phyloP scores from a whole-genome alignment of 1,140 invertebrate genomes.

The Drosophila biarmipes region DNA sequence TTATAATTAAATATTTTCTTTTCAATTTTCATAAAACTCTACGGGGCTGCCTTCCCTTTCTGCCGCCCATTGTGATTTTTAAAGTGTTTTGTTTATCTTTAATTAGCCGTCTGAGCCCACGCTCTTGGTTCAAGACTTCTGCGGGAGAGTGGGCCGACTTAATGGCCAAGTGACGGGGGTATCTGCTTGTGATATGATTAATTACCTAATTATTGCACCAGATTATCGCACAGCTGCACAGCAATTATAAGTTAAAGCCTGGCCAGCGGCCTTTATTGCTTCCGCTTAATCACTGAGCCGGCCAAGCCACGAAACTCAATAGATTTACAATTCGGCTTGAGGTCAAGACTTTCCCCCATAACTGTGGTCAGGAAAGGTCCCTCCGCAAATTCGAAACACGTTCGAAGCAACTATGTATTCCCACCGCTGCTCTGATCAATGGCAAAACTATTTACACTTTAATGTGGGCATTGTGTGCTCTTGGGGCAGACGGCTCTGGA shows the following conservation, averaged over 20 bases:
- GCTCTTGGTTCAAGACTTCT: slow-evolving; percentile 3
- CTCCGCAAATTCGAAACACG: slow-evolving; percentile 41
- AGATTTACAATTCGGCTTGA: slow-evolving; percentile 30
- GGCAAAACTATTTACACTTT: slow-evolving; percentile 60
- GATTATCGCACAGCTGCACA: slow-evolving; percentile 59
- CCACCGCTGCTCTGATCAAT: slow-evolving; percentile 39
- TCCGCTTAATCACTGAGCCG: slow-evolving; percentile 52
- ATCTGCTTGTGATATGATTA: slow-evolving; percentile 61
- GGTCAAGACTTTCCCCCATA: slow-evolving; percentile 16
- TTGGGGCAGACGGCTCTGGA: not conserved
- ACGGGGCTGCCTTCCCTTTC: not conserved
- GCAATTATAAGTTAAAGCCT: slow-evolving; percentile 45
- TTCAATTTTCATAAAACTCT: slow-evolving; percentile 50
- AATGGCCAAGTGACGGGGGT: slow-evolving; percentile 42
- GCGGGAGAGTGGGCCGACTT: slow-evolving; percentile 39
- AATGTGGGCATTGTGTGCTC: slow-evolving; percentile 17
- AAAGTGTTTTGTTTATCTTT: slow-evolving; percentile 77
- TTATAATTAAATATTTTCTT: slow-evolving; percentile 78
- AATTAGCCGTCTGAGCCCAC: slow-evolving; percentile 60
- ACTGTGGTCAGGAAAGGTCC: slow-evolving; percentile 46
- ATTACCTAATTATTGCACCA: slow-evolving; percentile 77
- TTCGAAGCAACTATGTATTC: slow-evolving; percentile 27
- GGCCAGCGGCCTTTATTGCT: slow-evolving; percentile 41
- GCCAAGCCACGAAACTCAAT: slow-evolving; percentile 24
- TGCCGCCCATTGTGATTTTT: slow-evolving; percentile 37